Percentiles rank a stretch among this genome's conserved stretches.
These are phyloP conservation scores for Hemithea aestivaria DNA, from an alignment of 2,888 invertebrate genomes.

Conservation along the genomic window DNA sequence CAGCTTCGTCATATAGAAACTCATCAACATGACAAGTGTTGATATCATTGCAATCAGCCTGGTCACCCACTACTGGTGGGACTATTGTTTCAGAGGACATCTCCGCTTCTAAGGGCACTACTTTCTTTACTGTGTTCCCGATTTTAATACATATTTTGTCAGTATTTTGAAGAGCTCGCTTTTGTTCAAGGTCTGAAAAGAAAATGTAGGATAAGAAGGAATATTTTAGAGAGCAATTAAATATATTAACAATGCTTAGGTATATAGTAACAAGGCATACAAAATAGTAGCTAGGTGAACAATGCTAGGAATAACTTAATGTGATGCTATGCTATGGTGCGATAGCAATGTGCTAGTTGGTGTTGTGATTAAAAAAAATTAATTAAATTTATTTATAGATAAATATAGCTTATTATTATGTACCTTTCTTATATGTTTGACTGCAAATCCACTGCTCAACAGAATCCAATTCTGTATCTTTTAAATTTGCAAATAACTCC, in stretches of 20 bases:
- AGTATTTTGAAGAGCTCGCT: constrained; percentile 39
- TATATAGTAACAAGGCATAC: too few relatives aligned
- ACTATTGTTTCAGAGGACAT: constrained; percentile 59
- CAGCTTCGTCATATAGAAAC: constrained; percentile 83
- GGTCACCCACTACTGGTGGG: constrained; percentile 63
- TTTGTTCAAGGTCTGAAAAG: constrained; percentile 51
- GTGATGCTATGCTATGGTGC: too few relatives aligned
- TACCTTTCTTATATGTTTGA: constrained; percentile 58
- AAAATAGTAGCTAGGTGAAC: too few relatives aligned
- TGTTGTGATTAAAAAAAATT: too few relatives aligned
- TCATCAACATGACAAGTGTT: constrained; percentile 83
- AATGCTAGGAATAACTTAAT: too few relatives aligned
- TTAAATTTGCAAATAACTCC: constrained; percentile 50
- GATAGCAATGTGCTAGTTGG: too few relatives aligned
- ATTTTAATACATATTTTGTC: constrained; percentile 54
- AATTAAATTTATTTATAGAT: too few relatives aligned
- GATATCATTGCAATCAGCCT: constrained; percentile 72
- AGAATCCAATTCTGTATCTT: constrained; percentile 45
- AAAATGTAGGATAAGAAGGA: constrained; percentile 5
- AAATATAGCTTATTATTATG: too few relatives aligned
- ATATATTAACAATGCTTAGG: too few relatives aligned
- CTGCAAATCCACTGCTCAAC: constrained; percentile 64
- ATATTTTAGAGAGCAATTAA: too few relatives aligned
- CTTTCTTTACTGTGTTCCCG: constrained; percentile 51
- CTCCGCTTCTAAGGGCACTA: constrained; percentile 62